Percentiles rank a stretch among this genome's conserved stretches.
phyloP scores from a whole-genome alignment of 2,113 vertebrate species.

The Odobenus rosmarus region DNA sequence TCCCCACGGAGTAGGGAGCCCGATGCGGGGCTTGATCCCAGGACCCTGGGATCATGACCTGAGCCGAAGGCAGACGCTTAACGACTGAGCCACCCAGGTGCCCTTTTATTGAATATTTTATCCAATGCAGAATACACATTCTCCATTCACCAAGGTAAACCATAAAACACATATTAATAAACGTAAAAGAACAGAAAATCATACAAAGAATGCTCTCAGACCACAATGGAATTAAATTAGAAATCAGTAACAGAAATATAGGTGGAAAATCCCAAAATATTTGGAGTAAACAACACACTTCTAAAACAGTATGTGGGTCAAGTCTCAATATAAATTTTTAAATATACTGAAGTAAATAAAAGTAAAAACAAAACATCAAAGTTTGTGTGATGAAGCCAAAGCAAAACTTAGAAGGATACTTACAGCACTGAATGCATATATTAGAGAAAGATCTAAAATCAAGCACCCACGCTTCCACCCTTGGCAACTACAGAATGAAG shows the following conservation, averaged over 20 bases:
- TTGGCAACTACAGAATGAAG: not conserved
- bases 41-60: too few relatives aligned
- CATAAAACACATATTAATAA: not conserved
- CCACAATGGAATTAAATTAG: slow-evolving; percentile 29
- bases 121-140: not conserved
- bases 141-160: not conserved
- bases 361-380: slow-evolving; percentile 17
- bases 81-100: too few relatives aligned
- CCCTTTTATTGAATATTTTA: not conserved
- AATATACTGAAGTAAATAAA: not conserved
- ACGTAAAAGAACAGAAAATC: slow-evolving; percentile 5
- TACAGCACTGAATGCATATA: not conserved
- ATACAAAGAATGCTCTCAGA: not conserved
- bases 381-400: not conserved
- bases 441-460: not conserved
- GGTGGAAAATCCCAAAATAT: slow-evolving; percentile 31
- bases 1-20: too few relatives aligned
- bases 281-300: slow-evolving; percentile 17
- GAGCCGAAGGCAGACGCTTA: too few relatives aligned
- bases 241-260: slow-evolving; percentile 1
- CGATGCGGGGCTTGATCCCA: too few relatives aligned
- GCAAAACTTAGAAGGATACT: not conserved
- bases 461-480: not conserved
- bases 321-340: slow-evolving; percentile 23
- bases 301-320: not conserved